phyloP scores from a whole-genome alignment of 2,797 vertebrate species.

The Mus minutoides region DNA sequence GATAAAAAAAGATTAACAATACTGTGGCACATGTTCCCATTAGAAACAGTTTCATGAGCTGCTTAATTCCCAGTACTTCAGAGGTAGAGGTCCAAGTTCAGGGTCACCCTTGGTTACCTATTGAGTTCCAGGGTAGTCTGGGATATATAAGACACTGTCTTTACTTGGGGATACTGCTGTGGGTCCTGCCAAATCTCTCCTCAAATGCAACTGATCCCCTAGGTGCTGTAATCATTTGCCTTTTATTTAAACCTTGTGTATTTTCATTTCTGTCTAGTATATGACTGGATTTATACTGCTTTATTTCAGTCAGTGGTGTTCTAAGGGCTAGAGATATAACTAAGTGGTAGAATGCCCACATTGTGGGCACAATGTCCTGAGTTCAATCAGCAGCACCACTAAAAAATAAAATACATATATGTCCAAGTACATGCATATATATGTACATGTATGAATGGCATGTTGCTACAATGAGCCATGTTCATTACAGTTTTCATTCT shows the following conservation, averaged over 20 bases:
- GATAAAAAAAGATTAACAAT: not conserved
- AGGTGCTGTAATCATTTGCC: slow-evolving; percentile 22
- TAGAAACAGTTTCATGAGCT: not conserved
- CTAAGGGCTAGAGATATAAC: not conserved
- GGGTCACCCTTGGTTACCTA: not conserved
- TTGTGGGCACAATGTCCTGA: not conserved
- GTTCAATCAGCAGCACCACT: not conserved
- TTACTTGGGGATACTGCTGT: not conserved
- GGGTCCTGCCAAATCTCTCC: not conserved
- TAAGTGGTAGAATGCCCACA: not conserved
- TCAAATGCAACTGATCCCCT: not conserved
- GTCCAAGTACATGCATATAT: not conserved
- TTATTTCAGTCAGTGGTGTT: not conserved
- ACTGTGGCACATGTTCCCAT: not conserved
- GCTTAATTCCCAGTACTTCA: not conserved
- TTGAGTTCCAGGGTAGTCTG: not conserved
- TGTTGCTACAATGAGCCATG: not conserved
- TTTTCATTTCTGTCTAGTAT: slow-evolving; percentile 4
- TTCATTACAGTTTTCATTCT: slow-evolving; percentile 2
- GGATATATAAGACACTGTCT: not conserved
- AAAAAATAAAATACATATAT: not conserved
- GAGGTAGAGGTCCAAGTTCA: not conserved
- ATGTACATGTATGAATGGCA: not conserved
- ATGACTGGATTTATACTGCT: not conserved
- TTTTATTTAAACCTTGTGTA: slow-evolving; percentile 23